Evolutionary conservation across 2,888 invertebrate genomes (phyloP), one percentile per base, ranked within the genome.

Genomic region (Peribatodes rhomboidaria): DNA sequence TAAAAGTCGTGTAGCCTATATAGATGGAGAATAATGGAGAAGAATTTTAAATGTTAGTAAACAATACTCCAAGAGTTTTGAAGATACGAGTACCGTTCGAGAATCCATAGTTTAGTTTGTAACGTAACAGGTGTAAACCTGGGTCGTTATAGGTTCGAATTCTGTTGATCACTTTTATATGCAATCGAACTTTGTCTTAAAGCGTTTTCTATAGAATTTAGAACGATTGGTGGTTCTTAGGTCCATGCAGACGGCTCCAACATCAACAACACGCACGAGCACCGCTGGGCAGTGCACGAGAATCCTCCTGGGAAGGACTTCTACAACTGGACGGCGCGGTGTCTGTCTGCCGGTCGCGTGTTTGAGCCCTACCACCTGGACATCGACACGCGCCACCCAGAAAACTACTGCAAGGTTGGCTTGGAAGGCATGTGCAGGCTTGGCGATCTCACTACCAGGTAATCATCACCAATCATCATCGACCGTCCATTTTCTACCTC

Each of bases 271-370:
- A 96, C 96, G 0, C 93, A 92, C 46, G 94, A 94, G 11, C 97
- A 97, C 84, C 95, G 97, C 70, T 98, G 98, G 98, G 96, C 96
- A 11, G 94, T 98, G 16, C 97, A 98, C 83, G 95, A 95, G 62
- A 90, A 94, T 70, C 94, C 97, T 0, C 97, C 98, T 0, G 98
- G 97, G 16, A 95, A 95, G 66, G 98, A 98, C 88, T 98, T 96
- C 87, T 98, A 98, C 85, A 97, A 98, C 87, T 98, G 98, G 98
- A 96, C 96, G 31, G 95, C 94, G 46, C 92, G 98, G 39, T 98
- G 98, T 82, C 88, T 97, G 10, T 97, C 97, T 72, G 95, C 97
- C 0, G 98, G 97, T 6, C 82, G 81, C 0, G 80, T 91, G 58
- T 97, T 94, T 81, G 97, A 98, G 89, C 98, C 98, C 0, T 95